phyloP scores from a whole-genome alignment of 2,113 vertebrate genomes.

The Peromyscus polionotus region DNA sequence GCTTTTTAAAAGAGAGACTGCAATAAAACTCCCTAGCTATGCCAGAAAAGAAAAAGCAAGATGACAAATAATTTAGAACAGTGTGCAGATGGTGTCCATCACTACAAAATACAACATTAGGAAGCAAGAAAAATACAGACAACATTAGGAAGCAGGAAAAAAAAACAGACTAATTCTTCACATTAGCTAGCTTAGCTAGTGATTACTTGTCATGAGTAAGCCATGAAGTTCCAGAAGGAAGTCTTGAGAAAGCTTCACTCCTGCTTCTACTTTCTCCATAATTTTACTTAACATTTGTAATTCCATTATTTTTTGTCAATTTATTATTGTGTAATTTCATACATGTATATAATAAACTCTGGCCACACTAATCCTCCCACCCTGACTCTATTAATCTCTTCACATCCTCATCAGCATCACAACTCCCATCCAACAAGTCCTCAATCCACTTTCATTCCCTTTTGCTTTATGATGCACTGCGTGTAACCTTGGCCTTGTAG shows the following conservation, averaged over 20 bases:
- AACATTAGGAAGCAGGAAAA: not conserved
- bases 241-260: not conserved
- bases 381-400: not conserved
- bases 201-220: not conserved
- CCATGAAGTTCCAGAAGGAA: not conserved
- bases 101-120: not conserved
- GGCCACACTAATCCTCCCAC: not conserved
- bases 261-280: not conserved
- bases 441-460: not conserved
- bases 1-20: not conserved
- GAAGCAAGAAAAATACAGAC: not conserved
- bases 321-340: not conserved
- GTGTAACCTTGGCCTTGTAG: no score
- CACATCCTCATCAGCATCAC: not conserved
- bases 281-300: not conserved
- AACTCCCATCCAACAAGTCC: not conserved
- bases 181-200: not conserved
- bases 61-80: slow-evolving; percentile 11
- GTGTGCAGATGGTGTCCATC: not conserved
- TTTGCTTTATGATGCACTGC: not conserved
- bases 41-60: not conserved
- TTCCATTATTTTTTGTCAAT: not conserved
- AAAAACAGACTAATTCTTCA: not conserved
- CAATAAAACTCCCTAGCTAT: not conserved
- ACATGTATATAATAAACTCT: not conserved